Base-by-base conservation (phyloP, 2,888 invertebrate species). In the Exephanes ischioxanthus region DNA sequence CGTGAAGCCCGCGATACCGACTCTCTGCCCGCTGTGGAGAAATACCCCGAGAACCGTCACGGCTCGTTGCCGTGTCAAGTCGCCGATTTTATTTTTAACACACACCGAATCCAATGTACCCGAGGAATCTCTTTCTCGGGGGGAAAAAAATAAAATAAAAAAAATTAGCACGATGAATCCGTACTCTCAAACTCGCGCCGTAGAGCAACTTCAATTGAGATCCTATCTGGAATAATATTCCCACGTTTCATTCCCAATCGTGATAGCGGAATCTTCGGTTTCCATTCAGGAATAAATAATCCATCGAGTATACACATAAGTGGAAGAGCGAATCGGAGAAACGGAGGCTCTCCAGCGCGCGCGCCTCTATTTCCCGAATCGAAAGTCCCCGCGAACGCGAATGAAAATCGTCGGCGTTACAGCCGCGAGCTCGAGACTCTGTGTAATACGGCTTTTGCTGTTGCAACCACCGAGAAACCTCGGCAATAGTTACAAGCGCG, bases 391-490 rank as follows among this genome's bases (percentile, higher is more conserved):
- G 37, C 37, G 55, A 67, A 51, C 45, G 48, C 61, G 70, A 61
- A 71, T 79, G 70, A 70, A 79, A 61, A 79, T 53, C 58, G 45
- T 58, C 19, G 73, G 2, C 51, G 30, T 51, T 26, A 16, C 41
- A 16, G 14, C 30, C 19, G 45, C 14, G 61, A 9, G 22, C 51
- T 55, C 19, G 58, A 3, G 26, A n/a, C 30, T 14, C 61, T 30
- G 33, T 33, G 61, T 63, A 63, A 63, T 63, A 33, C 33, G 61
- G 16, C 33, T 33, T 6, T 63, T 33, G 61, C 33, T 63, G 30
- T 63, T n/a, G 80, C 67, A 80, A 80, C 55, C 67, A 67, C 16
- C 80, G 26, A 58, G 71, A 79, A 79, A 79, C 48, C 70, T 79
- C 78, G 58, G 19, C 45, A 68, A 48, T 30, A 63, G 61, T 71